phyloP scores from a whole-genome alignment of 2,797 vertebrate species.

The Salmo trutta region DNA sequence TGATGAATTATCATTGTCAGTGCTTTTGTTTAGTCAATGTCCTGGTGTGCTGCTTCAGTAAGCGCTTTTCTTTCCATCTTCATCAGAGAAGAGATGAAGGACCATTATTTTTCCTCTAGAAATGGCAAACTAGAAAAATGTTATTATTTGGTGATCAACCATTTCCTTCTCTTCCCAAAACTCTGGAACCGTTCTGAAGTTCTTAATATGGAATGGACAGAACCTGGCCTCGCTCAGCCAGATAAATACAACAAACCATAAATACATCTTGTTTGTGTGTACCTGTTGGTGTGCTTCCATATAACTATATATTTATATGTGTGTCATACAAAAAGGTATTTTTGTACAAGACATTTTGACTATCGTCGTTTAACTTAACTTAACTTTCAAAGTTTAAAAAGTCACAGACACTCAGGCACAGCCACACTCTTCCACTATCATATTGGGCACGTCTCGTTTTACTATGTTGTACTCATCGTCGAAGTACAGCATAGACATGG shows the following conservation, averaged over 20 bases:
- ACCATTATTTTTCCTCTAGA: conserved; percentile 78
- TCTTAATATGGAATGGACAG: conserved; percentile 31
- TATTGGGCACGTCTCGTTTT: conserved; percentile 98
- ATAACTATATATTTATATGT: conserved; percentile 64
- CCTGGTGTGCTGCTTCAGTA: conserved; percentile 58
- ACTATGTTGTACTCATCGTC: conserved; percentile 99
- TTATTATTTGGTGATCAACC: conserved; percentile 68
- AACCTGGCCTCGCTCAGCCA: conserved; percentile 49
- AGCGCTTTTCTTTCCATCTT: conserved; percentile 71
- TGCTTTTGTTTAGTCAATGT: conserved; percentile 67
- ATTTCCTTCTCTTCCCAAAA: conserved; percentile 69
- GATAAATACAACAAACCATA: conserved; percentile 57
- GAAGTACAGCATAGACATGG: conserved; percentile 99
- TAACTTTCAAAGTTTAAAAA: conserved; percentile 42
- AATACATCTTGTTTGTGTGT: conserved; percentile 40
- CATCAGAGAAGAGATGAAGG: conserved; percentile 62
- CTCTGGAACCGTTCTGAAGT: conserved; percentile 33
- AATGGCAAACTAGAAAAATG: conserved; percentile 75
- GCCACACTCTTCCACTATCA: conserved; percentile 99
- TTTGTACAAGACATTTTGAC: conserved; percentile 61
- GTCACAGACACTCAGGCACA: conserved; percentile 82
- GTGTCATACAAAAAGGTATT: conserved; percentile 66
- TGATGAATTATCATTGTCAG: conserved; percentile 68
- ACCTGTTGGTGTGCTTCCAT: conserved; percentile 49
- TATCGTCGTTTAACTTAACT: conserved; percentile 47